Evolutionary conservation across 2,888 invertebrate genomes (phyloP), one percentile per base, ranked within the genome.

Genomic region (Noctua pronuba): DNA sequence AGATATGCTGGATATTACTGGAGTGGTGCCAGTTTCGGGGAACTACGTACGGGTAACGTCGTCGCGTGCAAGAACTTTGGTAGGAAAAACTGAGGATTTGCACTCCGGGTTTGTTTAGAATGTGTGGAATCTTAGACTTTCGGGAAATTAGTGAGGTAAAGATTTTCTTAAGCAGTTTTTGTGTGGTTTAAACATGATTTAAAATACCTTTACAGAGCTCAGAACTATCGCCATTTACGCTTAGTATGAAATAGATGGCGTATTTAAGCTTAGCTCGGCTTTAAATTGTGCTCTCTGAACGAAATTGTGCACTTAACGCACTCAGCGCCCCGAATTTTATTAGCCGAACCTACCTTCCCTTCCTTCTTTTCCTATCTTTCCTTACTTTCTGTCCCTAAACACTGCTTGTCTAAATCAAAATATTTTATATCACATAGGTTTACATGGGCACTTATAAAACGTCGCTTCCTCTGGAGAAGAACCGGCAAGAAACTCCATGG

Each of bases 1-100:
- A 77, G 84, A 81, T 85, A 86, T 28, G 80, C 35, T 69, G 65
- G 74, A 31, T 77, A 81, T 75, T 83, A 71, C 74, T 85, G 85
- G 86, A 85, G 38, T 38, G 68, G n/a, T 86, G 85, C 84, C 85
- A 83, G 77, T 41, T 77, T 35, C 52, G 67, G 31, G 55, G 46
- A 68, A 80, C 18, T 55, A 75, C 44, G 8, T 79, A 44, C 41
- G 76, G 58, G 44, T 73, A 66, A 74, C 73, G 69, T 60, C 49
- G n/a, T 84, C 49, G 84, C 79, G 74, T 80, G 84, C 84, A 84
- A 80, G 83, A 77, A 84, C 80, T 80, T 71, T 62, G 1, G 16
- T 44, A 16, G 68, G 46, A 80, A 80, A 79, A 80, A 83, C 69
- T n/a, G 0, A 18, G 31, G 60, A 75, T 75, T 83, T 80, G 69